phyloP scores from a whole-genome alignment of 2,888 invertebrate species.

The Dryobotodes eremita region DNA sequence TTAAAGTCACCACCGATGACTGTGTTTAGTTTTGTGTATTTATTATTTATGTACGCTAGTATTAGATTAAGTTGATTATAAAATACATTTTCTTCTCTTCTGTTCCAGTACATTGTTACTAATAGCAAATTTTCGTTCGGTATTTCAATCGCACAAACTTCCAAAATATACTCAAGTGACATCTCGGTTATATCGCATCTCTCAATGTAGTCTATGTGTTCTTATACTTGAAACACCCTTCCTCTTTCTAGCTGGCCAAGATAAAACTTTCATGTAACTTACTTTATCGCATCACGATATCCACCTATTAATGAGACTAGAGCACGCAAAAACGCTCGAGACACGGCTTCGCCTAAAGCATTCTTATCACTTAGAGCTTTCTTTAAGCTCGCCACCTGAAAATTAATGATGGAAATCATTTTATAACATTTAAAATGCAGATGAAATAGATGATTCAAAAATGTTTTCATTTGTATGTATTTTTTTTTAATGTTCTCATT shows the following conservation, averaged over 20 bases:
- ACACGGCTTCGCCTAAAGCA: conserved; percentile 97
- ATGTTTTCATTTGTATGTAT: neutral
- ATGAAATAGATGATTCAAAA: neutral
- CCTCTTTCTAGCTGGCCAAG: neutral
- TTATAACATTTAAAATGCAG: neutral
- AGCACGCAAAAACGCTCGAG: conserved; percentile 97
- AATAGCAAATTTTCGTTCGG: too few species aligned
- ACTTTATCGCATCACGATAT: conserved; percentile 97
- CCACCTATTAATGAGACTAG: conserved; percentile 98
- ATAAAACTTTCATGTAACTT: conserved; percentile 56
- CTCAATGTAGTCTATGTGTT: too few species aligned
- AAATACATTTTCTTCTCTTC: too few species aligned
- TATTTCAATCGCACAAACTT: too few species aligned
- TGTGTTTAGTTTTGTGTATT: too few species aligned
- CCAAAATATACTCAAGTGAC: too few species aligned
- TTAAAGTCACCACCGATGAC: too few species aligned
- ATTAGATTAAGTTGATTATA: too few species aligned
- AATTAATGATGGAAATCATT: conserved; percentile 40
- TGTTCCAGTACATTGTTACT: too few species aligned
- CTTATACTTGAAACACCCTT: too few species aligned
- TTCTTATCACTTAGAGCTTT: conserved; percentile 94
- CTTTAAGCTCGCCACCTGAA: conserved; percentile 93
- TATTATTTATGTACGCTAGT: too few species aligned
- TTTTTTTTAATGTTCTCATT: neutral
- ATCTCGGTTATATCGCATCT: too few species aligned